A percentile compares a stretch with the other conserved stretches of the same genome.
These are phyloP conservation scores for Graphium colonna DNA, from an alignment of 2,888 invertebrate genomes.

Conservation along the genomic window DNA sequence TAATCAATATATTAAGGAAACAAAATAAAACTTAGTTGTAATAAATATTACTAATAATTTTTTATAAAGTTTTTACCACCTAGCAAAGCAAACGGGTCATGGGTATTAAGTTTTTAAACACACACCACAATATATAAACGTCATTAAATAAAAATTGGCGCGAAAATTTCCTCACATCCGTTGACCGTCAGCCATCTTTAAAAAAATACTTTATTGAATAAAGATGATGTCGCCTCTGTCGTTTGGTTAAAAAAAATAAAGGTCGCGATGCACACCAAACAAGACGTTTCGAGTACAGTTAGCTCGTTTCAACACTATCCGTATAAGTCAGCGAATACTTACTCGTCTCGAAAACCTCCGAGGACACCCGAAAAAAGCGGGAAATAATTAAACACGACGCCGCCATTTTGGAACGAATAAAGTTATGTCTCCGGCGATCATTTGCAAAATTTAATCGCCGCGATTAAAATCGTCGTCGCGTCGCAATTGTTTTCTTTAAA, in stretches of 20 bases:
- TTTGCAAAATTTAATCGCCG: background rate
- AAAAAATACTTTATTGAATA: constrained; percentile 4
- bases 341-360: background rate
- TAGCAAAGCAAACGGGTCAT: too few relatives aligned
- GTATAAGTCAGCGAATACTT: constrained; percentile 8
- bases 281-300: constrained; percentile 13
- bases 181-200: background rate
- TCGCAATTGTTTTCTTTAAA: constrained; percentile 6
- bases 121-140: too few relatives aligned
- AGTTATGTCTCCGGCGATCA: background rate
- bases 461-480: constrained; percentile 21
- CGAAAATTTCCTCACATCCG: constrained; percentile 9
- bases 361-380: too few relatives aligned
- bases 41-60: too few relatives aligned
- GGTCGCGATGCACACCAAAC: constrained; percentile 17
- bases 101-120: too few relatives aligned
- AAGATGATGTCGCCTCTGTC: constrained; percentile 7
- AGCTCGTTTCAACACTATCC: constrained; percentile 19
- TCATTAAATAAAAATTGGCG: background rate
- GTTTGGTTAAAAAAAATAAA: constrained; percentile 12
- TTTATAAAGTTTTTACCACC: too few relatives aligned
- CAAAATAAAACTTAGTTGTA: too few relatives aligned
- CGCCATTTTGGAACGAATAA: constrained; percentile 13
- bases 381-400: too few relatives aligned
- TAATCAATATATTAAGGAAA: too few relatives aligned